Conservation (phyloP, 2,113 vertebrate species). For the Dasyornis broadbenti region DNA sequence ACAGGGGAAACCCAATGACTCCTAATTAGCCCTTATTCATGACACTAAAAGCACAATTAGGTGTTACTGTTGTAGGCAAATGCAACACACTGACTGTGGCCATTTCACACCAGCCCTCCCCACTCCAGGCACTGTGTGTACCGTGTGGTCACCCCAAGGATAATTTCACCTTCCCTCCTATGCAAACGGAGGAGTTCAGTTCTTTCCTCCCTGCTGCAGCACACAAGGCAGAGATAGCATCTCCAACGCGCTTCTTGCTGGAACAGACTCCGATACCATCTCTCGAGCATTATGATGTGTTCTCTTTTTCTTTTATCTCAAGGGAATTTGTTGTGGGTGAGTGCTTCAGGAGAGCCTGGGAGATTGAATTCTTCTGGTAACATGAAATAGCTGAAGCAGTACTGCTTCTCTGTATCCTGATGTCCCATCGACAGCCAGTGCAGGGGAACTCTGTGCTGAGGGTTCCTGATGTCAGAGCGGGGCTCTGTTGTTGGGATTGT, state of each 20-base stretch:
- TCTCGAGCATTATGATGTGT: background rate
- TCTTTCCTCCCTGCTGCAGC: background rate
- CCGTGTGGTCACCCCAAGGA: background rate
- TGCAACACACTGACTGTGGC: background rate
- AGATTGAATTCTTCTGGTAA: slow-evolving; percentile 3
- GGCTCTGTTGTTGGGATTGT: no score
- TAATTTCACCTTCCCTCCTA: background rate
- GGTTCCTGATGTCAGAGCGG: background rate
- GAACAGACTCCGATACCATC: background rate
- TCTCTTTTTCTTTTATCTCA: background rate
- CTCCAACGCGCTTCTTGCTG: background rate
- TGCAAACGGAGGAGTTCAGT: background rate
- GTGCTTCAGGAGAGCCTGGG: background rate
- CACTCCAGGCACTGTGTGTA: background rate
- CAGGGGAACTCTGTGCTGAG: background rate
- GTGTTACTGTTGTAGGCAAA: background rate
- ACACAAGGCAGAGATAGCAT: background rate
- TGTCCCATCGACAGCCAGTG: rapidly evolving
- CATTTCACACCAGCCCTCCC: background rate
- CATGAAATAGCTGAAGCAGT: background rate
- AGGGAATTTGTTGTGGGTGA: slow-evolving; percentile 27
- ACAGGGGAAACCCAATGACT: background rate
- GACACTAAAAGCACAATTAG: background rate
- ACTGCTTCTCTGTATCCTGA: background rate
- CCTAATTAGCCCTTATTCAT: slow-evolving; percentile 35